Percentiles rank a stretch among this genome's conserved stretches.
Evolutionary conservation across 2,797 vertebrate genomes (phyloP).

Genomic region (Vireo griseus): DNA sequence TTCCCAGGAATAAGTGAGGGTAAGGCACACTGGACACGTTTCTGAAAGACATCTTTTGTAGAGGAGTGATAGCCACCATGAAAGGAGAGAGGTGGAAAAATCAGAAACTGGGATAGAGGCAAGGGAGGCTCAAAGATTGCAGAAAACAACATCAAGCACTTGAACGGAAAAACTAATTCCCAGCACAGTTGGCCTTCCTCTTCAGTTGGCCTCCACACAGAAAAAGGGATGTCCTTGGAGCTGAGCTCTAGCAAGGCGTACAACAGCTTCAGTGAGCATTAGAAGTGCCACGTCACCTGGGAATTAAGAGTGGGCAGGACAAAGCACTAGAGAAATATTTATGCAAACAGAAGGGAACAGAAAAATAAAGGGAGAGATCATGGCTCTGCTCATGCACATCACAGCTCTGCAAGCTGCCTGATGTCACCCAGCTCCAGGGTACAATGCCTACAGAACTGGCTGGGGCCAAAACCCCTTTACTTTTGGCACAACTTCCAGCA

Average conservation of each 20-base stretch:
- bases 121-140: not conserved
- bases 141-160: not conserved
- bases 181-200: not conserved
- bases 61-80: not conserved
- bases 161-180: not conserved
- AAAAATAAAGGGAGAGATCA: not conserved
- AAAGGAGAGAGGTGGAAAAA: not conserved
- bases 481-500: not conserved
- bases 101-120: not conserved
- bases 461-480: not conserved
- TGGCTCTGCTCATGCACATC: not conserved
- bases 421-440: rapidly evolving
- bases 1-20: not conserved
- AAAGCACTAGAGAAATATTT: not conserved
- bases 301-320: not conserved
- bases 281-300: not conserved
- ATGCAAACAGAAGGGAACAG: not conserved
- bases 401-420: not conserved
- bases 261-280: not conserved
- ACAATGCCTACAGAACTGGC: not conserved
- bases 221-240: not conserved
- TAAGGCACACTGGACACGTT: rapidly evolving
- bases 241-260: not conserved
- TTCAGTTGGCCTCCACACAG: rapidly evolving
- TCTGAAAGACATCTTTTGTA: rapidly evolving